phyloP scores from a whole-genome alignment of 2,797 vertebrate species.

The Sparus aurata region DNA sequence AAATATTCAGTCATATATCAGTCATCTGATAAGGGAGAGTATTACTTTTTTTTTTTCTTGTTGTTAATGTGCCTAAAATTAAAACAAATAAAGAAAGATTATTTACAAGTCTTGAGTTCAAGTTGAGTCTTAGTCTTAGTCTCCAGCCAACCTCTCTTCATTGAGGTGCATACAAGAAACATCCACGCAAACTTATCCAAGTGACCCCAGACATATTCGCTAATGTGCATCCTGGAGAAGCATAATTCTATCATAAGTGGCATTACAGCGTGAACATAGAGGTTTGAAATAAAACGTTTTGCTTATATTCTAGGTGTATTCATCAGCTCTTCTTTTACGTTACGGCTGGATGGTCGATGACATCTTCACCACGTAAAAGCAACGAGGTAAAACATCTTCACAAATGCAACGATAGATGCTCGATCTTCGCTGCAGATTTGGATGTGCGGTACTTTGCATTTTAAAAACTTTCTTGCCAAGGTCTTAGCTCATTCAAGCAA shows the following conservation, averaged over 20 bases:
- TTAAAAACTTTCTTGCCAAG: conserved; percentile 29
- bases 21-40: too few relatives aligned
- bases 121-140: too few relatives aligned
- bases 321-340: neutral
- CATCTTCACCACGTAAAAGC: neutral
- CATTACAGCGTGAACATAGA: neutral
- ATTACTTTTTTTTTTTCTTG: too few relatives aligned
- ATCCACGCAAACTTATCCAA: too few relatives aligned
- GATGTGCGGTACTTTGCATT: neutral
- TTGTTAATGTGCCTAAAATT: too few relatives aligned
- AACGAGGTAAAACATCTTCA: neutral
- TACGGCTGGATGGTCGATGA: neutral
- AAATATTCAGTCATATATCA: too few relatives aligned
- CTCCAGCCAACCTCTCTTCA: too few relatives aligned
- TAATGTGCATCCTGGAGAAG: neutral
- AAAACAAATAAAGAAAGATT: too few relatives aligned
- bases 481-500: conserved; percentile 41
- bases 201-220: neutral
- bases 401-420: neutral
- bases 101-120: too few relatives aligned
- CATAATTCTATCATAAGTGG: neutral
- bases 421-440: neutral
- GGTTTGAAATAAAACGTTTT: too few relatives aligned
- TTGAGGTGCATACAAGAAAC: neutral
- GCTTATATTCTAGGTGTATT: too few relatives aligned